Evolutionary conservation across 2,797 vertebrate species (phyloP).

Genomic region (Muscicapa striata): DNA sequence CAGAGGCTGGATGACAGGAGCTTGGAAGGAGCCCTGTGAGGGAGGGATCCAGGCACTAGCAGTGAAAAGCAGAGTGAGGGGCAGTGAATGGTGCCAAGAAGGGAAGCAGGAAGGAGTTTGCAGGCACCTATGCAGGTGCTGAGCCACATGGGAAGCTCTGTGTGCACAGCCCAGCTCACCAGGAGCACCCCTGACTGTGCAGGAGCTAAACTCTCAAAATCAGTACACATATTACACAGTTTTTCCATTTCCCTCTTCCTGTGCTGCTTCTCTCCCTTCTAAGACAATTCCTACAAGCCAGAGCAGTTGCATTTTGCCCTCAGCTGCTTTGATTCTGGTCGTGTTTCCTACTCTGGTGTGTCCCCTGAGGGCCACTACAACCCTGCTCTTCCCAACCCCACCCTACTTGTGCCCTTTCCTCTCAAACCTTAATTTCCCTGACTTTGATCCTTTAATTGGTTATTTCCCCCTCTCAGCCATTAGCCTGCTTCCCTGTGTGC

Average conservation of each 20-base stretch:
- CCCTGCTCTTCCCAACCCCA: neutral
- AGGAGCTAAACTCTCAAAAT: neutral
- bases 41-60: neutral
- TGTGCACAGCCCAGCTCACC: neutral
- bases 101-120: neutral
- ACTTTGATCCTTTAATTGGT: conserved; percentile 64
- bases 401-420: conserved; percentile 15
- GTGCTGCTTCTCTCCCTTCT: neutral
- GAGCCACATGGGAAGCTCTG: fast-evolving
- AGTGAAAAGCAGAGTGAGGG: neutral
- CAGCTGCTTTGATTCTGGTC: neutral
- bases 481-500: neutral
- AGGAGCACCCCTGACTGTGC: fast-evolving
- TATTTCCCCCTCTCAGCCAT: conserved; percentile 30
- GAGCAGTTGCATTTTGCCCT: neutral
- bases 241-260: neutral
- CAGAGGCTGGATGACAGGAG: neutral
- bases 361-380: neutral
- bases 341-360: neutral
- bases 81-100: neutral
- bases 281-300: neutral
- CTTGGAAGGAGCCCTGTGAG: neutral
- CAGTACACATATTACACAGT: fast-evolving
- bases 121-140: neutral
- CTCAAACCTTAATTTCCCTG: conserved; percentile 43